phyloP scores from a whole-genome alignment of 2,888 invertebrate species.

The Polymixis flavicincta region DNA sequence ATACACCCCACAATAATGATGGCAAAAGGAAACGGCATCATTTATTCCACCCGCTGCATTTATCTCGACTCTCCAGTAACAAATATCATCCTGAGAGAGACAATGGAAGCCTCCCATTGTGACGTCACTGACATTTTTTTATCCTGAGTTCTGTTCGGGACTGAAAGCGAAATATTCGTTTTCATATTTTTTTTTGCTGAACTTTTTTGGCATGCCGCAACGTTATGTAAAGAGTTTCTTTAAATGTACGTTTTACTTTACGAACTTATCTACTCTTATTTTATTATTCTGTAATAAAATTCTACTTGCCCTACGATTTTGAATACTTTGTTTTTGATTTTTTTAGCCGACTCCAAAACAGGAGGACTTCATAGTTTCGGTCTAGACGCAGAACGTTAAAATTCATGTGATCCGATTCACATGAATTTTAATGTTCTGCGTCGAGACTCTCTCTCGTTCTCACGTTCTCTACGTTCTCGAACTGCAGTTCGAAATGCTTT shows the following conservation, averaged over 20 bases:
- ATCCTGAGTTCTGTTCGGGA: conserved; percentile 39
- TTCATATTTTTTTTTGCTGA: neutral
- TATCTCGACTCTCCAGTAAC: conserved; percentile 30
- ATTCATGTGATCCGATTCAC: neutral
- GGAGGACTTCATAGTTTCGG: neutral
- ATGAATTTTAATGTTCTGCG: no score
- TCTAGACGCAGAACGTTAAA: neutral
- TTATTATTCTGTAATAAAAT: neutral
- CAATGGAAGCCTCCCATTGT: conserved; percentile 51
- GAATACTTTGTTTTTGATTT: neutral
- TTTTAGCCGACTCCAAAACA: neutral
- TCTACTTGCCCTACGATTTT: neutral
- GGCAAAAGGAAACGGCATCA: conserved; percentile 36
- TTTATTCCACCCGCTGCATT: conserved; percentile 55
- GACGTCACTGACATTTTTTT: conserved; percentile 41
- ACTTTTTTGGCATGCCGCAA: neutral
- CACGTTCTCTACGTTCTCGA: no score
- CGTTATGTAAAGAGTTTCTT: conserved; percentile 1
- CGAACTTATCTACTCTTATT: neutral
- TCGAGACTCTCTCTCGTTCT: no score
- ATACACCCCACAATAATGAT: conserved; percentile 37
- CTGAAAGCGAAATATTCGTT: conserved; percentile 19
- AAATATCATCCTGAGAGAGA: conserved; percentile 55
- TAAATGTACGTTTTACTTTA: conserved; percentile 14
- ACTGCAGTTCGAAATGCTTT: no score